Conservation (phyloP, 2,113 vertebrate species). For the Pterocles orientalis region DNA sequence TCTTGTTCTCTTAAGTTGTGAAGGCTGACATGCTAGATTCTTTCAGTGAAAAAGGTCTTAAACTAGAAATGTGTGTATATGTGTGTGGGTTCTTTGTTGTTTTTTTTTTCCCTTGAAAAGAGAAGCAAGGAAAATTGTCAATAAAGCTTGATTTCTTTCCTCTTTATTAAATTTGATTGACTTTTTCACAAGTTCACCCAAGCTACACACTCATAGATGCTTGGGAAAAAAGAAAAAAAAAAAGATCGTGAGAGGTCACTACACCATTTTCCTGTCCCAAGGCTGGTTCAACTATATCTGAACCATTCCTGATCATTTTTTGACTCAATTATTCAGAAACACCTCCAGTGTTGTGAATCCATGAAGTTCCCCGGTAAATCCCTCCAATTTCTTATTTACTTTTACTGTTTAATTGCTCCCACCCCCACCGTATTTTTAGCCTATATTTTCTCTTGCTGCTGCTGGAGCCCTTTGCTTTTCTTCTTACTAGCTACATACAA, state of each 20-base stretch:
- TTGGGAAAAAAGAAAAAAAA: background rate
- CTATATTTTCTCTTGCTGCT: background rate
- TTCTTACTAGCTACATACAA: background rate
- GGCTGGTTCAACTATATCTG: background rate
- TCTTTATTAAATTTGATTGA: background rate
- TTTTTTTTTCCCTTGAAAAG: background rate
- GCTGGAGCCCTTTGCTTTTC: accelerated
- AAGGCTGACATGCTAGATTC: background rate
- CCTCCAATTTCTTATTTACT: background rate
- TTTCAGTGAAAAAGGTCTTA: background rate
- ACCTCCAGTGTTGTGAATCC: background rate
- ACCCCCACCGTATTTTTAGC: accelerated
- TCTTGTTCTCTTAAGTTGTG: background rate
- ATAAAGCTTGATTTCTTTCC: background rate
- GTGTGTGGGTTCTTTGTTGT: accelerated
- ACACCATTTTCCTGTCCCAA: background rate
- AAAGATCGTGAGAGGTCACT: background rate
- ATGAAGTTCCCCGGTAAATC: background rate
- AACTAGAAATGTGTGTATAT: background rate
- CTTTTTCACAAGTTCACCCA: background rate
- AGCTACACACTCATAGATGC: background rate
- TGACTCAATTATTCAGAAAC: background rate
- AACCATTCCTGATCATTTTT: background rate
- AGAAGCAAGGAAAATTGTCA: background rate
- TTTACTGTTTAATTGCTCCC: background rate